These are phyloP conservation scores for Gobio occitaniae DNA, from an alignment of 2,797 vertebrate species.

Conservation along the genomic window DNA sequence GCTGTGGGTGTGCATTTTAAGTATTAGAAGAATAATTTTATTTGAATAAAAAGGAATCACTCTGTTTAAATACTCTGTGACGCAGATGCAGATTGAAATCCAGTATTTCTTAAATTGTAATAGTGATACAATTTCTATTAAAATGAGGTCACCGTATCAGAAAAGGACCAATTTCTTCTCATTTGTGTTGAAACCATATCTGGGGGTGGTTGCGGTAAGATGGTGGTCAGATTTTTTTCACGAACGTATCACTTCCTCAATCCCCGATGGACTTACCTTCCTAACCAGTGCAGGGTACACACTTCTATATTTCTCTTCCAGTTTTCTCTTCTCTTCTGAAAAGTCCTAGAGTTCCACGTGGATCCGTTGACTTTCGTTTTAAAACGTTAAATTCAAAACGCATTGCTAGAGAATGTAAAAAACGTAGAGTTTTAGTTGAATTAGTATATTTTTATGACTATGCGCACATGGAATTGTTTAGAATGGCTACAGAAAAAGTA, in stretches of 20 bases:
- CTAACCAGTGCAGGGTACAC: conserved; percentile 45
- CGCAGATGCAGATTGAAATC: neutral
- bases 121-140: conserved; percentile 9
- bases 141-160: conserved; percentile 5
- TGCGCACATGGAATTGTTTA: neutral
- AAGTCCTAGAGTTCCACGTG: conserved; percentile 19
- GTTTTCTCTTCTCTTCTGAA: conserved; percentile 65
- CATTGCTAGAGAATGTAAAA: neutral
- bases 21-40: neutral
- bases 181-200: conserved; percentile 21
- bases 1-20: neutral
- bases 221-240: conserved; percentile 34
- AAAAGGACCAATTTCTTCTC: neutral
- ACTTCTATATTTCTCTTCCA: conserved; percentile 69
- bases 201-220: conserved; percentile 35
- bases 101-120: neutral
- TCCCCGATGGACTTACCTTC: conserved; percentile 43
- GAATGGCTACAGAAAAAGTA: neutral
- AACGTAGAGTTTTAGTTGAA: neutral
- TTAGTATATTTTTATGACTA: neutral
- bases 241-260: conserved; percentile 59
- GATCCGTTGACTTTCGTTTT: conserved; percentile 37
- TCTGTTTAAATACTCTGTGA: neutral
- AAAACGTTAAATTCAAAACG: neutral
- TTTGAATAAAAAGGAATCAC: neutral